Evolutionary conservation across 2,113 vertebrate species (phyloP).

Genomic region (Esox niger): DNA sequence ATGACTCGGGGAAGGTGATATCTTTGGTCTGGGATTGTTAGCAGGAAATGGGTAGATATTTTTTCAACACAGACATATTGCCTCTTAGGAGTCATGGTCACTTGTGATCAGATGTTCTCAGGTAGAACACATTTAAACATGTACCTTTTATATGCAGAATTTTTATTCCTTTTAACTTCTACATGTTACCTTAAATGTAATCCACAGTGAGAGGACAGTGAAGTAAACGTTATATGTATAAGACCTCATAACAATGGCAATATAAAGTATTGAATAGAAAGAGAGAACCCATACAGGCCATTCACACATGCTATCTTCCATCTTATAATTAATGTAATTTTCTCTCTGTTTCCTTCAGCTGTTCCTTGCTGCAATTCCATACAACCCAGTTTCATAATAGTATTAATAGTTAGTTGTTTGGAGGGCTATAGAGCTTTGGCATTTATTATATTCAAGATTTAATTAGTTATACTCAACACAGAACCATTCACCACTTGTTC

Average conservation of each 20-base stretch:
- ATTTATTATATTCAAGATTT: neutral
- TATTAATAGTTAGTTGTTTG: neutral
- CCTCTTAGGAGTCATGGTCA: too few relatives aligned
- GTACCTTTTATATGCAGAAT: too few relatives aligned
- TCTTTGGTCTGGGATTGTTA: neutral
- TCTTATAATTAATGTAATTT: neutral
- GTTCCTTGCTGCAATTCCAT: neutral
- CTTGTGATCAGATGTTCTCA: too few relatives aligned
- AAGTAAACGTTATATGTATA: neutral
- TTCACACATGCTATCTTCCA: neutral
- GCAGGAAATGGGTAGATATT: too few relatives aligned
- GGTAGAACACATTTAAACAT: too few relatives aligned
- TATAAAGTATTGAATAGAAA: neutral
- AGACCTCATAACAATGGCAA: neutral
- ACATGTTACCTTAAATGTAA: too few relatives aligned
- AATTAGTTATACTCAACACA: constrained; percentile 5
- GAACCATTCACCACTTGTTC: neutral
- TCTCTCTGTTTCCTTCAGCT: neutral
- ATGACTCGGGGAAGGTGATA: constrained; percentile 20
- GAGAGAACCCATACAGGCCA: neutral
- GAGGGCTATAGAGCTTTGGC: neutral
- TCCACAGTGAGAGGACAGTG: neutral
- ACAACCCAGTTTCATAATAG: constrained; percentile 1
- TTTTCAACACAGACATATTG: too few relatives aligned
- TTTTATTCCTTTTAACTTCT: too few relatives aligned